Base-by-base conservation (phyloP, 1,140 invertebrate species). In the Drosophila sulfurigaster region DNA sequence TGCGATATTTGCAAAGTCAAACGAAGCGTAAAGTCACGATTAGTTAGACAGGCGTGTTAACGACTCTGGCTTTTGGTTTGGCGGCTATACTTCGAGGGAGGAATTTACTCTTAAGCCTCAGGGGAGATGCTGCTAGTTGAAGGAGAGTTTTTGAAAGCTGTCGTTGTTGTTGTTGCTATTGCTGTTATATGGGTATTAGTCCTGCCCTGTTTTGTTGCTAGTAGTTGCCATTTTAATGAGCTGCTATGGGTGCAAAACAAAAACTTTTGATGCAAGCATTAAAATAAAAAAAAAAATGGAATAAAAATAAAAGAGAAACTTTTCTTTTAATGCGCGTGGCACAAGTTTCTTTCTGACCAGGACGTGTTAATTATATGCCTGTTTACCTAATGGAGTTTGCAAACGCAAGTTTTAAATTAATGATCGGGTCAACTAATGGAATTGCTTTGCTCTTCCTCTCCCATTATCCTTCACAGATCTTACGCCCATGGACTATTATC, bases 11-110 rank as follows among this genome's bases (percentile, higher is more conserved):
- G 90, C 79, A 87, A 91, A 91, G 82, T 91, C 89, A 86, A 91
- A 90, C 91, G 90, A 91, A 91, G 91, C 90, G 86, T 90, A 91
- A 91, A 91, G 90, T 91, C 91, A 91, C 91, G 91, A 91, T 91
- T 91, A 91, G 91, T 91, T 91, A 91, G 91, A 91, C 90, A 91
- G 91, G 83, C 90, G 86, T 89, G 85, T 88, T 88, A 88, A 88
- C 85, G 86, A 89, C 78, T 76, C 62, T 52, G 74, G 67, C 77
- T 76, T 76, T 63, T 66, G 72, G 66, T 57, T 69, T 62, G 51
- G 46, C 46, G 38, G 43, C 62, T 30, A 45, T 25, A 43, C 48
- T 38, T 43, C 6, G 43, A 43, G 38, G 4, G 38, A 16, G 52
- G n/a, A 20, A 1, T 7, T 13, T n/a, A 11, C 48, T 28, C 46